phyloP scores from a whole-genome alignment of 2,113 vertebrate species.

The Dascyllus trimaculatus region DNA sequence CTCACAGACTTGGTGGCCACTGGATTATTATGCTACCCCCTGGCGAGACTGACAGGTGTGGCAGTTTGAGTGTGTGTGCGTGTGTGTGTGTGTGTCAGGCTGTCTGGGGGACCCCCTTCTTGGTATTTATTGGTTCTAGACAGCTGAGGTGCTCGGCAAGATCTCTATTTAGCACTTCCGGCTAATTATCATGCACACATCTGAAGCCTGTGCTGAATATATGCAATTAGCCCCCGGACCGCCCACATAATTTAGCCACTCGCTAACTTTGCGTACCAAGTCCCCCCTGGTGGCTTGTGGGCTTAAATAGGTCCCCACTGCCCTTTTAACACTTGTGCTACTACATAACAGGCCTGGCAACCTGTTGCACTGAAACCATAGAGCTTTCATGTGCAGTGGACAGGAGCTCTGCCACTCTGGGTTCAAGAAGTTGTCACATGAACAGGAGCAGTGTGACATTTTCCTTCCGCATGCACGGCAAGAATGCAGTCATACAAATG shows the following conservation, averaged over 20 bases:
- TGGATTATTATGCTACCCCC: slow-evolving; percentile 62
- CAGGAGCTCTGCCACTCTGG: slow-evolving; percentile 43
- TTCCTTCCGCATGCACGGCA: background rate
- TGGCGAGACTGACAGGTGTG: slow-evolving; percentile 76
- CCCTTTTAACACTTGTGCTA: slow-evolving; percentile 81
- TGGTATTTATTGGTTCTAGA: slow-evolving; percentile 81
- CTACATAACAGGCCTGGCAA: slow-evolving; percentile 62
- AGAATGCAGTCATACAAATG: background rate
- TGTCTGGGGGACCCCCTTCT: slow-evolving; percentile 58
- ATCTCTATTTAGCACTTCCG: slow-evolving; percentile 83
- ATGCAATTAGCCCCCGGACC: slow-evolving; percentile 64
- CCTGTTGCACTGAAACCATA: slow-evolving; percentile 48
- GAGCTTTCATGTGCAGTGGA: slow-evolving; percentile 58
- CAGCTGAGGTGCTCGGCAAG: slow-evolving; percentile 80
- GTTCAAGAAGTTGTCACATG: slow-evolving; percentile 50
- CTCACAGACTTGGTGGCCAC: slow-evolving; percentile 63
- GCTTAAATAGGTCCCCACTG: slow-evolving; percentile 79
- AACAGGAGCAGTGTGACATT: slow-evolving; percentile 30
- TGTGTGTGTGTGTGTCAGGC: slow-evolving; percentile 21
- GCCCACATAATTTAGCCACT: slow-evolving; percentile 68
- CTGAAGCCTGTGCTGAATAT: slow-evolving; percentile 60
- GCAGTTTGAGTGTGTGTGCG: slow-evolving; percentile 40
- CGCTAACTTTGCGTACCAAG: slow-evolving; percentile 66
- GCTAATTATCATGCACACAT: slow-evolving; percentile 74
- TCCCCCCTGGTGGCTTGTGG: slow-evolving; percentile 63